Evolutionary conservation across 2,797 vertebrate genomes (phyloP), one percentile per base, ranked within the genome.

Genomic region (Falco biarmicus): DNA sequence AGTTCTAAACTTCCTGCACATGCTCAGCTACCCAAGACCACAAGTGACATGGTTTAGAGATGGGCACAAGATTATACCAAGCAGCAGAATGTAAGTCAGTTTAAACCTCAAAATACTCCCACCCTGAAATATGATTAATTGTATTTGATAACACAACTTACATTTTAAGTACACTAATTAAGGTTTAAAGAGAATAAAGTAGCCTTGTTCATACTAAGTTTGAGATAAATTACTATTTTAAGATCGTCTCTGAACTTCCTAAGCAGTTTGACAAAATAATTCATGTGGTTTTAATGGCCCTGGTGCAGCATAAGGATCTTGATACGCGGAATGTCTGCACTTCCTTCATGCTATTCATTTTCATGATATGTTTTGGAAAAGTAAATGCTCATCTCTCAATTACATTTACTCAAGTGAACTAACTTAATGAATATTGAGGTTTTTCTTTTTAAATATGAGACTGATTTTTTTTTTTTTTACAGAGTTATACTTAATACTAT

Each of bases 41-140:
- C 97, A 99, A 56, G 99, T 99, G 97, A 99, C 99, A 0, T 99
- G 99, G 99, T 99, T 99, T 94, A 98, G 99, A 97, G 99, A 99
- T 0, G 99, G 99, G 63, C 99, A 99, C 97, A 99, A 99, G 98
- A 99, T 99, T 59, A 98, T 99, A 87, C 99, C 99, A 79, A 98
- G 98, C 98, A 98, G 90, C 98, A 98, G 99, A 98, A 98, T 99
- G 99, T 99, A 98, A 98, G 99, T 98, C n/a, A 22, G 10, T 74
- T 50, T 29, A 25, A 68, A 81, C 12, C 53, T 83, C 21, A 65
- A 87, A 81, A 75, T 77, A 41, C 51, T 50, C 70, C 34, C 89
- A 41, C 71, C 56, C 73, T 84, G 32, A 86, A 84, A 80, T 65
- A 63, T 83, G 66, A 90, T 94, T 91, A 75, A 71, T 89, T 79